Evolutionary conservation across 2,113 vertebrate genomes (phyloP).

Genomic region (Myotis brandtii): DNA sequence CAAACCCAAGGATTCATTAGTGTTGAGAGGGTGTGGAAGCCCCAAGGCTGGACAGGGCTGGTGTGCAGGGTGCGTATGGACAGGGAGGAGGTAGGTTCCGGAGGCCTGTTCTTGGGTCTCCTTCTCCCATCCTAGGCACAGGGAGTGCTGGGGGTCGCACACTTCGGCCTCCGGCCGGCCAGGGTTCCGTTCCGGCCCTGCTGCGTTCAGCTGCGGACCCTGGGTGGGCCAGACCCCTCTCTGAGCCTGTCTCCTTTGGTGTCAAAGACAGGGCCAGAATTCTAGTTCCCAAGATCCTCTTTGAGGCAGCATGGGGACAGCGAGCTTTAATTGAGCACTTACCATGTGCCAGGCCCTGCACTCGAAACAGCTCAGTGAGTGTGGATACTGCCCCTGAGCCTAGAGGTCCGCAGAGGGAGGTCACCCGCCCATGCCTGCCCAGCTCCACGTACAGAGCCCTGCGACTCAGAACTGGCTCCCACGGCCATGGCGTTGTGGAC

Average conservation of each 20-base stretch:
- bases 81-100: not conserved
- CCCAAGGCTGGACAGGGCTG: accelerated
- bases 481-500: not conserved
- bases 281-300: not conserved
- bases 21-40: not conserved
- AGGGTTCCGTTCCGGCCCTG: not conserved
- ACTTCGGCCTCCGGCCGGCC: not conserved
- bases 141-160: too few relatives aligned
- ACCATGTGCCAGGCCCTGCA: not conserved
- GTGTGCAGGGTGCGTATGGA: not conserved
- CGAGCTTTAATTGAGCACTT: not conserved
- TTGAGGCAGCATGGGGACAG: not conserved
- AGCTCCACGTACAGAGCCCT: not conserved
- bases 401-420: not conserved
- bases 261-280: not conserved
- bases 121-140: not conserved
- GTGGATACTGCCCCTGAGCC: not conserved
- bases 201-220: not conserved
- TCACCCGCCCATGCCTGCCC: accelerated
- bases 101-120: not conserved
- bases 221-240: not conserved
- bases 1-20: not conserved
- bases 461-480: not conserved
- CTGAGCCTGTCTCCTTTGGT: not conserved
- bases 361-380: not conserved